These are phyloP conservation scores for Genyomyrus donnyi DNA, from an alignment of 2,113 vertebrate genomes.

Conservation along the genomic window DNA sequence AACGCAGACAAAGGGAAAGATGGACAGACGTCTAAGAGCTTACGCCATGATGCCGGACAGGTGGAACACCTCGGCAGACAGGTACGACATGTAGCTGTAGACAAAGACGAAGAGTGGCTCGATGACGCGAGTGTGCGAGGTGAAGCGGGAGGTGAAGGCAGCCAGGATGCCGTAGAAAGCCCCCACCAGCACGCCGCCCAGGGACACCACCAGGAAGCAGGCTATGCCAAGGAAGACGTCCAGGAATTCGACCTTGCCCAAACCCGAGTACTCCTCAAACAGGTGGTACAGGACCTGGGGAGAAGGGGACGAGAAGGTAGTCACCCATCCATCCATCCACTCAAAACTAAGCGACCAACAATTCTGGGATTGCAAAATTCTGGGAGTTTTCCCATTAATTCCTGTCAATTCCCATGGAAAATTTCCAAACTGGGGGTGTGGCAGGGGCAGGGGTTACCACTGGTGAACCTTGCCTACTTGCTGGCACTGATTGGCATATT, in stretches of 20 bases:
- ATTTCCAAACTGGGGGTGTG: background rate
- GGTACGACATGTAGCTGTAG: slow-evolving; percentile 98
- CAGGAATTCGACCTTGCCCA: slow-evolving; percentile 58
- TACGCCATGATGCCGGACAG: slow-evolving; percentile 98
- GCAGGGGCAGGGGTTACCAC: background rate
- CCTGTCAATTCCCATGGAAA: background rate
- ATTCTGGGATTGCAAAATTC: background rate
- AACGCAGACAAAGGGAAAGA: background rate
- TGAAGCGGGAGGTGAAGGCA: slow-evolving; percentile 94
- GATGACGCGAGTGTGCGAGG: slow-evolving; percentile 88
- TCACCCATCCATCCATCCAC: background rate
- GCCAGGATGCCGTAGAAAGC: slow-evolving; percentile 83
- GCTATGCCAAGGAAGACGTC: slow-evolving; percentile 80
- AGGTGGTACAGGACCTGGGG: slow-evolving; percentile 89
- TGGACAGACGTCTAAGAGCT: slow-evolving; percentile 46
- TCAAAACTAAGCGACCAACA: background rate
- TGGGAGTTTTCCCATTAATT: background rate
- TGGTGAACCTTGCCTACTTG: background rate
- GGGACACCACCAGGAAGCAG: slow-evolving; percentile 85
- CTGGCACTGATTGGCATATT: background rate
- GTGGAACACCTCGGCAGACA: slow-evolving; percentile 92
- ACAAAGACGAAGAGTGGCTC: slow-evolving; percentile 97
- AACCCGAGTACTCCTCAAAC: slow-evolving; percentile 78
- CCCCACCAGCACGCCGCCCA: slow-evolving; percentile 85
- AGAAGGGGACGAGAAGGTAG: background rate